Conservation (phyloP, 2,888 invertebrate species). For the Xestobium rufovillosum region DNA sequence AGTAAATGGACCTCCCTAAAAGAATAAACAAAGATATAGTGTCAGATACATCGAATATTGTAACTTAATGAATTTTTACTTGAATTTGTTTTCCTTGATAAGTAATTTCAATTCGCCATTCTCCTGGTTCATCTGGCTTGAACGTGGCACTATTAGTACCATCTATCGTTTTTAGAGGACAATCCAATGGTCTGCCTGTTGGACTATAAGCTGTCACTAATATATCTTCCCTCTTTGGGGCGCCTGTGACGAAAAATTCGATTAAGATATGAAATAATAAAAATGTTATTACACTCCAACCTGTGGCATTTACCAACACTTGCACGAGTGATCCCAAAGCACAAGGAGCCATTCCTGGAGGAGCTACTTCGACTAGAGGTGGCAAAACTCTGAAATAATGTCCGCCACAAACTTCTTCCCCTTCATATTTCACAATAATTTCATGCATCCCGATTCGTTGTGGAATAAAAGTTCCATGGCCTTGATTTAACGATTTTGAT, state of each 20-base stretch:
- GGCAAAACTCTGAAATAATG: constrained; percentile 85
- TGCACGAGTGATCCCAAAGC: constrained; percentile 92
- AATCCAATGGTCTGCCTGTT: constrained; percentile 70
- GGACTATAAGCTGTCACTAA: constrained; percentile 91
- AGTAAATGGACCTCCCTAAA: constrained; percentile 87
- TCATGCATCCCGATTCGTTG: constrained; percentile 92
- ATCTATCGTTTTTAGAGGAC: constrained; percentile 78
- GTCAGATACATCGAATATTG: not conserved
- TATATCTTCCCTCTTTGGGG: constrained; percentile 72
- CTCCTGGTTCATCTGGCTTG: constrained; percentile 94
- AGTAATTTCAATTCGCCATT: constrained; percentile 93
- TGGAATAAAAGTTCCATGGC: constrained; percentile 78
- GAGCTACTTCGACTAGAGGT: constrained; percentile 76
- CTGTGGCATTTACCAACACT: constrained; percentile 81
- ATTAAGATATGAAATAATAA: not conserved
- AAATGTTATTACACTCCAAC: constrained; percentile 38
- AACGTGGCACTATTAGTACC: constrained; percentile 93
- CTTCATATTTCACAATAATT: constrained; percentile 51
- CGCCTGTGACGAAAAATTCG: constrained; percentile 47
- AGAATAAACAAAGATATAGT: not conserved
- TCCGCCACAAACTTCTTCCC: constrained; percentile 48
- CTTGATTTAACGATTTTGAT: constrained; percentile 56
- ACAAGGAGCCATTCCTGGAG: constrained; percentile 92
- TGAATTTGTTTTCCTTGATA: constrained; percentile 94
- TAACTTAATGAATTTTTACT: constrained; percentile 34